Evolutionary conservation across 2,888 invertebrate species (phyloP), one percentile per base, ranked within the genome.

Genomic region (Orgyia antiqua): DNA sequence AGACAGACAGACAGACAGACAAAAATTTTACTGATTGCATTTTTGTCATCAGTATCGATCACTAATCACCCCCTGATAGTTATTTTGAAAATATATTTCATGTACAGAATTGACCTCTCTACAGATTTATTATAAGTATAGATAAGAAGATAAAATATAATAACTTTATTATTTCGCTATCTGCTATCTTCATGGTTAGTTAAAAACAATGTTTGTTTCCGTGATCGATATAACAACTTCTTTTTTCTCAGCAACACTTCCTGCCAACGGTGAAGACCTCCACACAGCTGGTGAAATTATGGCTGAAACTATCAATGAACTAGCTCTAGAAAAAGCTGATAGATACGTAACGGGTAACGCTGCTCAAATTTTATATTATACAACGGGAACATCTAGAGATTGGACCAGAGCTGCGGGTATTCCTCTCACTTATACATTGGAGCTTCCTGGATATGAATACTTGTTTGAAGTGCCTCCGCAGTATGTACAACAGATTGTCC

Each of bases 361-460:
- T 0, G 87, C 89, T 1, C 58, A 71, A 10, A 70, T 90, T 2
- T 72, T 88, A 32, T 91, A 91, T 60, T 83, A 72, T 35, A 89
- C 90, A 0, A 80, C 89, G 9, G 93, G 93, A 13, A 90, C 91
- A 3, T 92, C 92, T 49, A 88, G 91, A 40, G 93, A 93, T 65
- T 93, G 90, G 88, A 89, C 90, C 0, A 87, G 87, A 43, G 89
- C 79, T 8, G 80, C 72, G 1, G 88, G 88, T 0, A 75, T 91
- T 29, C 87, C 88, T 0, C 71, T 91, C 17, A 84, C 91, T 0
- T 92, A 91, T 51, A 92, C 92, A 5, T 68, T 92, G 58, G 92
- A 92, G 65, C 69, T 93, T 33, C 91, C 92, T 0, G 89, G 88
- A 15, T 91, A 90, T 37, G 72, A 80, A 1, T 80, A 75, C 31